Base-by-base conservation (phyloP, 37 sponge, comb jelly and placozoan species). In the Chondrosia reniformis region DNA sequence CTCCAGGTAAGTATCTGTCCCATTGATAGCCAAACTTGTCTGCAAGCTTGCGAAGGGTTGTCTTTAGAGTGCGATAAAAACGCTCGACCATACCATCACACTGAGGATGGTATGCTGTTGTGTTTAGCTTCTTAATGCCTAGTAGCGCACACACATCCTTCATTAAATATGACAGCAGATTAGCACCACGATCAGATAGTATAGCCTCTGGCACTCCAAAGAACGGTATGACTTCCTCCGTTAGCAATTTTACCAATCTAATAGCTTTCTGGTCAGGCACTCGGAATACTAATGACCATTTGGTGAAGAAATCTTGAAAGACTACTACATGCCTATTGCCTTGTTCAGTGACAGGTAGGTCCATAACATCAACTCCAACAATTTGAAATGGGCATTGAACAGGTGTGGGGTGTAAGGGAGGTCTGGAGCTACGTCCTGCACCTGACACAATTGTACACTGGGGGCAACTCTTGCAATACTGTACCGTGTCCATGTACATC, bases 81-180 rank as follows among this genome's bases (percentile, higher is more conserved):
- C 75, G 75, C 62, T 81, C 82, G 21, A 76, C 74, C 82, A 81
- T 76, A 25, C 82, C 75, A 8, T 81, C 44, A 44, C 82, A 81
- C 36, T 75, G 82, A 15, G 80, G 67, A 28, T 79, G 80, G 54
- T 79, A 79, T 10, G 80, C 67, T 8, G 46, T 79, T 10, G 80
- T 79, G 67, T 79, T 79, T 46, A 79, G 67, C 46, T 79, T 64
- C 10, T 28, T 79, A 67, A 33, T 79, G 46, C 69, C 67, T 9
- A 79, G 46, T 24, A 46, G 36, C 46, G 63, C n/a, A 31, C 80
- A 79, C 24, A 64, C 36, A 17, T 79, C 80, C 19, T 24, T 25
- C 66, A 64, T 65, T 24, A 79, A 13, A 32, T 41, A 46, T 27
- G 67, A 64, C 17, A 81, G 81, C 10, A 81, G 73, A 63, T 81